phyloP scores from a whole-genome alignment of 1,140 invertebrate genomes.

The Conopomorpha cramerella region DNA sequence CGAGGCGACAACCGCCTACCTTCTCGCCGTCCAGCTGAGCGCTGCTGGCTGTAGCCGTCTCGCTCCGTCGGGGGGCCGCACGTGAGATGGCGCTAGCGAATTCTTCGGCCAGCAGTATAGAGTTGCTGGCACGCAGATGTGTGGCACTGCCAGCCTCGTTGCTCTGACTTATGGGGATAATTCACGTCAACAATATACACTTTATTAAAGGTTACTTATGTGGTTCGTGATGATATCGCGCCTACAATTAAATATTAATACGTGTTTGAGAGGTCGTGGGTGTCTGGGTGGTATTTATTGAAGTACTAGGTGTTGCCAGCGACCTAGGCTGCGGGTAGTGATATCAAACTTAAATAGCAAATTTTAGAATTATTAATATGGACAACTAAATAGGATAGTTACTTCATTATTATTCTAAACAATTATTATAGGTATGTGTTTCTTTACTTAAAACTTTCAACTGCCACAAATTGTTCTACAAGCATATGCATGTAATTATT shows the following conservation, averaged over 20 bases:
- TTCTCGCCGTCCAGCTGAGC: neutral
- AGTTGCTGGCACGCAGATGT: too few species aligned
- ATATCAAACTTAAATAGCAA: too few species aligned
- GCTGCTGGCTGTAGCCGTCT: neutral
- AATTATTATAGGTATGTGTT: too few species aligned
- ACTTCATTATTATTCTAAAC: too few species aligned
- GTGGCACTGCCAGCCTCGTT: conserved; percentile 26
- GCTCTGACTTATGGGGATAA: conserved; percentile 44
- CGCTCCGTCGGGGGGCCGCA: too few species aligned
- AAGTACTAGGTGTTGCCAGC: neutral
- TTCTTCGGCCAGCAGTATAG: too few species aligned
- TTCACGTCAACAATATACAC: conserved; percentile 56
- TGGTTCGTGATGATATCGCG: conserved; percentile 47
- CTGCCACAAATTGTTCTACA: too few species aligned
- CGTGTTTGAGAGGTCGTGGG: conserved; percentile 40
- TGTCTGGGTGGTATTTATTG: conserved; percentile 13
- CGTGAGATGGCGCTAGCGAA: too few species aligned
- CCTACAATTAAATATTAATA: conserved; percentile 59
- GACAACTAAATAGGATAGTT: too few species aligned
- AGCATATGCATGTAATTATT: too few species aligned
- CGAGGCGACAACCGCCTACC: conserved; percentile 23
- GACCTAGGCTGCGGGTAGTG: neutral
- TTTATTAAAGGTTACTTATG: conserved; percentile 57
- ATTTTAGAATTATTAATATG: too few species aligned
- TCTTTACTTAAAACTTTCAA: too few species aligned